Evolutionary conservation across 2,113 vertebrate genomes (phyloP), one percentile per base, ranked within the genome.

Genomic region (Rousettus leschenaultii): DNA sequence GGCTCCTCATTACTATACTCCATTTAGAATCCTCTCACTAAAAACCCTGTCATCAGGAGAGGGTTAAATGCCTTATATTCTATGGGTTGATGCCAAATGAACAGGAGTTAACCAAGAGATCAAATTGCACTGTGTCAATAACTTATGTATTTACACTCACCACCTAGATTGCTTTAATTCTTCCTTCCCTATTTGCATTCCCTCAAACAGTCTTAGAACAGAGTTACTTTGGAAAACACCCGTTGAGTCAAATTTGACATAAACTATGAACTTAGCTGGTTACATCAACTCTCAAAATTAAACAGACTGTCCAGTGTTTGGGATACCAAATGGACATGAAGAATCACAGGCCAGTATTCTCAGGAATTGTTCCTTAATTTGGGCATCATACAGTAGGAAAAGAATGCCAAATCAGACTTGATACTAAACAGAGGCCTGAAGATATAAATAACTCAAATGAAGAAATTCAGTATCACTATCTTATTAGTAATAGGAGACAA

Each of bases 321-420:
- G 80, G 93, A 96, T 91, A 86, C 90, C 86, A 96, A 83, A 71
- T 79, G 28, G 75, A 75, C 30, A 53, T 94, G 96, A 97, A 90
- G 91, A 88, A 83, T 55, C 83, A 55, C 95, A 97, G 97, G 55
- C 51, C 89, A 89, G 83, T 53, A 66, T 94, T 91, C 94, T 94
- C 75, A 63, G 93, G 86, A 89, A 96, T 89, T 91, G 91, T 82
- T 93, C 86, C 95, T 91, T 96, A 96, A 98, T 97, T 97, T 97
- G 97, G 97, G 89, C 96, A 97, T 96, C 89, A 66, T 94, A 87
- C 79, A 59, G 74, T 78, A 97, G 57, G 86, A 78, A 86, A 89
- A 95, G 93, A 94, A 95, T 79, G 79, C 93, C 74, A 88, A 89
- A 51, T 9, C 89, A 68, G 35, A 82, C 63, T 53, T 92, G 91